These are phyloP conservation scores for Nilaparvata lugens DNA, from an alignment of 1,140 invertebrate species.

Conservation along the genomic window DNA sequence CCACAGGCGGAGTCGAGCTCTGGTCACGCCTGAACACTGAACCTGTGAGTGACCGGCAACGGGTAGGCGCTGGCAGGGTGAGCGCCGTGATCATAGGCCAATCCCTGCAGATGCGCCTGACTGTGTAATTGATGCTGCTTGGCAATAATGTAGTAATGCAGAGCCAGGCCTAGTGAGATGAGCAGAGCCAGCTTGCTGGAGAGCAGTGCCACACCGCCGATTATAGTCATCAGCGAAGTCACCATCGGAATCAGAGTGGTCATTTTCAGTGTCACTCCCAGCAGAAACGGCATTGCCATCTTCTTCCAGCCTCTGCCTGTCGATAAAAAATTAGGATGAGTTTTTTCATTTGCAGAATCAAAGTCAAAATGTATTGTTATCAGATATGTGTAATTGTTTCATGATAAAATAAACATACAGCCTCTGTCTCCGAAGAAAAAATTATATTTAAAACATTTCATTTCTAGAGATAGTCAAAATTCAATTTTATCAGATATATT, in stretches of 20 bases:
- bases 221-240: conserved; percentile 5
- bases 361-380: no score
- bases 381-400: no score
- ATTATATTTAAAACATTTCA: no score
- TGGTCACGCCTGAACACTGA: not conserved
- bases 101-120: not conserved
- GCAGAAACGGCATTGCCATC: conserved; percentile 7
- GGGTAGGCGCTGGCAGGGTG: not conserved
- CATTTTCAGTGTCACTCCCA: conserved; percentile 8
- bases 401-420: no score
- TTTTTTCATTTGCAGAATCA: no score
- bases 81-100: not conserved
- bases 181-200: conserved; percentile 5
- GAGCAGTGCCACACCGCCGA: conserved; percentile 5
- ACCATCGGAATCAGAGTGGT: conserved; percentile 6
- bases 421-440: no score
- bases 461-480: no score
- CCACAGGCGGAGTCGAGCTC: no score
- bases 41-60: not conserved
- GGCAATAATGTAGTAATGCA: conserved; percentile 5
- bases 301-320: conserved; percentile 4
- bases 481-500: no score
- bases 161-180: not conserved
- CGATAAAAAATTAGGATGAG: not conserved
- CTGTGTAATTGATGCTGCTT: not conserved